Conservation (phyloP, 2,113 vertebrate genomes). For the Bucco capensis region DNA sequence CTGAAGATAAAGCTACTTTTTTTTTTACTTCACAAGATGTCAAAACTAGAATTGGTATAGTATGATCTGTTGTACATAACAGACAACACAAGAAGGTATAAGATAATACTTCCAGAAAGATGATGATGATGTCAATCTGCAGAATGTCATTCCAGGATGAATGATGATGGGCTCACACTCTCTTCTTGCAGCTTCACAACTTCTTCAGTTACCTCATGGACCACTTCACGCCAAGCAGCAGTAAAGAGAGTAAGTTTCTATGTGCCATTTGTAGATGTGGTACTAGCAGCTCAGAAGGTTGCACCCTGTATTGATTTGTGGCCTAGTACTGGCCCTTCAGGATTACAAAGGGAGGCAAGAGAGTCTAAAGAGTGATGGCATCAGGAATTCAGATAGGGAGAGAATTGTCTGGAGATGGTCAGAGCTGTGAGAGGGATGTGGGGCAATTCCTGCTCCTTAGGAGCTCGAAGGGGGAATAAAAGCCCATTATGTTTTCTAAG, state of each 20-base stretch:
- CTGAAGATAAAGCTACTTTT: not conserved
- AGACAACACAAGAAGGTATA: not conserved
- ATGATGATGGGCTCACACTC: not conserved
- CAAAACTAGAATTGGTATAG: not conserved
- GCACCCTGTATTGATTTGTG: not conserved
- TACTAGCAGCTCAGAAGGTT: not conserved
- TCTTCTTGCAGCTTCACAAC: conserved; percentile 82
- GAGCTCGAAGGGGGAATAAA: not conserved
- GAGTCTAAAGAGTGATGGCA: not conserved
- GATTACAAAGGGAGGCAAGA: not conserved
- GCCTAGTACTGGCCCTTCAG: not conserved
- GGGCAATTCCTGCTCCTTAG: not conserved
- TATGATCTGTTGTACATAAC: not conserved
- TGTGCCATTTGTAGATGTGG: accelerated
- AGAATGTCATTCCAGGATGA: not conserved
- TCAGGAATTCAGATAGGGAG: not conserved
- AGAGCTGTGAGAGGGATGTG: not conserved
- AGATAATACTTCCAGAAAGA: not conserved
- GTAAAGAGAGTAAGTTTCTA: conserved; percentile 80
- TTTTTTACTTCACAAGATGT: not conserved
- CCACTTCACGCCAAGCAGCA: conserved; percentile 83
- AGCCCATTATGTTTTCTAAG: not conserved
- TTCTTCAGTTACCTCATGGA: conserved; percentile 91
- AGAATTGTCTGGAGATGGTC: not conserved
- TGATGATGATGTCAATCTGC: not conserved